These are phyloP conservation scores for Ischnura elegans DNA, from an alignment of 2,888 invertebrate species.

Conservation along the genomic window DNA sequence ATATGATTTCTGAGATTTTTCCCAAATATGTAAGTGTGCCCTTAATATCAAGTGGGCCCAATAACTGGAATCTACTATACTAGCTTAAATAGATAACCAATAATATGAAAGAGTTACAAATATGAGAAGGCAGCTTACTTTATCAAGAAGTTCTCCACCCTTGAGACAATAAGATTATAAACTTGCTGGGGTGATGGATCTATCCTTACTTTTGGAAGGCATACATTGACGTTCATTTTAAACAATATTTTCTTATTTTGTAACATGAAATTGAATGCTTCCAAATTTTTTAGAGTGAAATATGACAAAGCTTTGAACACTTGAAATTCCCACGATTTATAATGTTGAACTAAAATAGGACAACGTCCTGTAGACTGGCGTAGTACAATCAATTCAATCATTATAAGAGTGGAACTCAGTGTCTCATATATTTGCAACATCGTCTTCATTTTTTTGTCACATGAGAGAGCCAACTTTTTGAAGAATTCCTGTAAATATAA, in stretches of 20 bases:
- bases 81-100: no score
- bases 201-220: constrained; percentile 87
- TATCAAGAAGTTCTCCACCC: constrained; percentile 88
- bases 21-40: no score
- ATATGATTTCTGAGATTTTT: no score
- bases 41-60: no score
- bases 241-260: constrained; percentile 83
- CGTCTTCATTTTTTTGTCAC: constrained; percentile 84
- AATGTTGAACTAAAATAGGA: constrained; percentile 87
- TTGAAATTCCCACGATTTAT: constrained; percentile 90
- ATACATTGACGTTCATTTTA: constrained; percentile 88
- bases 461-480: constrained; percentile 83
- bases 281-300: constrained; percentile 83
- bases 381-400: constrained; percentile 91
- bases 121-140: constrained; percentile 78
- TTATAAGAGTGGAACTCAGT: constrained; percentile 89
- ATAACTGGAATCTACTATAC: no score
- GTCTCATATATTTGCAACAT: constrained; percentile 88
- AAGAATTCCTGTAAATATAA: constrained; percentile 83
- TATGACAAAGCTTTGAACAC: constrained; percentile 83
- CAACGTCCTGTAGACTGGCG: constrained; percentile 89
- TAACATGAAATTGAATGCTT: constrained; percentile 83
- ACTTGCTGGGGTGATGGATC: constrained; percentile 88
- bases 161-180: constrained; percentile 87
- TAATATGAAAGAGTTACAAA: background rate